These are phyloP conservation scores for Thalassarche chlororhynchos DNA, from an alignment of 2,113 vertebrate genomes.

Conservation along the genomic window DNA sequence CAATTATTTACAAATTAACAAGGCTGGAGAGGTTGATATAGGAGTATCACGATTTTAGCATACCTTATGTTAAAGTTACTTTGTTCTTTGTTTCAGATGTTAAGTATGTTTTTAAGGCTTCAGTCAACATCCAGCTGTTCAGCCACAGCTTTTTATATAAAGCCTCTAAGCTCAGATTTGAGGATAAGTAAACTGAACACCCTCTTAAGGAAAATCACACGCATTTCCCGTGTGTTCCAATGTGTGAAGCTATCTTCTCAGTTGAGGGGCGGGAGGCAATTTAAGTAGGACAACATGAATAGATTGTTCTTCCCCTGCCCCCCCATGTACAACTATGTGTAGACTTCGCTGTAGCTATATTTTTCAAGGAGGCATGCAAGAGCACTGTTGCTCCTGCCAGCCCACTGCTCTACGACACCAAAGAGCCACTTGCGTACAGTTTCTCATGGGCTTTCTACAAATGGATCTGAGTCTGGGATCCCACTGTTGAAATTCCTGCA, in stretches of 20 bases:
- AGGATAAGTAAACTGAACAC: not conserved
- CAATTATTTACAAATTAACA: not conserved
- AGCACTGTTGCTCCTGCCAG: not conserved
- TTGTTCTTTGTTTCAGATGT: not conserved
- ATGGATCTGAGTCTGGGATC: not conserved
- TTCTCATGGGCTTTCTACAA: not conserved
- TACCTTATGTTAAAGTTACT: not conserved
- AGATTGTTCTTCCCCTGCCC: not conserved
- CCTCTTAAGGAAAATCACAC: not conserved
- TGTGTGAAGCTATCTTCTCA: not conserved
- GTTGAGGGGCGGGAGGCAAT: not conserved
- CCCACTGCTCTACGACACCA: rapidly evolving
- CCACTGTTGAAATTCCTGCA: not conserved
- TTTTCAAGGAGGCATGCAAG: not conserved
- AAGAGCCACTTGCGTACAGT: not conserved
- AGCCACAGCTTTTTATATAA: not conserved
- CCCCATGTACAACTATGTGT: not conserved
- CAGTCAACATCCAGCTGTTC: not conserved
- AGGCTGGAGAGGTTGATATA: not conserved
- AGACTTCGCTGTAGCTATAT: not conserved
- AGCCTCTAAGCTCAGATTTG: not conserved
- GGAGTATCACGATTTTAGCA: not conserved
- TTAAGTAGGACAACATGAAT: not conserved
- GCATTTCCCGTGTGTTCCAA: not conserved
- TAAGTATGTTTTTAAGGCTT: not conserved